A percentile compares a stretch with the other conserved stretches of the same genome.
These are phyloP conservation scores for Acropternis orthonyx DNA, from an alignment of 2,797 vertebrate genomes.

Conservation along the genomic window DNA sequence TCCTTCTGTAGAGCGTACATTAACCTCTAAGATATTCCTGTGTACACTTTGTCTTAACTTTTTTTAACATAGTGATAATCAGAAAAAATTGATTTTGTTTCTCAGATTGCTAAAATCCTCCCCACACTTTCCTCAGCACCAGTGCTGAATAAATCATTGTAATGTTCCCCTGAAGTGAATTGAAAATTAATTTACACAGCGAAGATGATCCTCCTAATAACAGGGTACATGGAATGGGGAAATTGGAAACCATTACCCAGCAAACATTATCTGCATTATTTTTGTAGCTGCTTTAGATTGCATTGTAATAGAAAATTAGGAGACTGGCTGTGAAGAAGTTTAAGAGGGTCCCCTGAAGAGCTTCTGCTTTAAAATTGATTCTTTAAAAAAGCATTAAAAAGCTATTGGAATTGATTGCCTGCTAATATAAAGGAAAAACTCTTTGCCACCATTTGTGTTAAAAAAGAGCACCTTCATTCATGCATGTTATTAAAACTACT, in stretches of 20 bases:
- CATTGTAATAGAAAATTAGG: conserved; percentile 85
- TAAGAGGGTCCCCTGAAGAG: conserved; percentile 82
- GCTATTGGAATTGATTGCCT: conserved; percentile 89
- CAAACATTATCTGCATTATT: conserved; percentile 91
- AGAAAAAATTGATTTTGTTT: conserved; percentile 86
- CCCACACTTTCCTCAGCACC: conserved; percentile 78
- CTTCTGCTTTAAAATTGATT: conserved; percentile 85
- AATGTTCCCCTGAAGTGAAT: conserved; percentile 89
- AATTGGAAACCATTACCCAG: conserved; percentile 92
- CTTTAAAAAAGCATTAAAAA: conserved; percentile 87
- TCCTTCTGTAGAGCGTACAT: neutral
- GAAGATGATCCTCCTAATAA: conserved; percentile 89
- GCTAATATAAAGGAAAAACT: conserved; percentile 85
- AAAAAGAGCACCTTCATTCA: conserved; percentile 84
- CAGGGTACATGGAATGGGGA: conserved; percentile 83
- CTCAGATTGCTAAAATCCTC: conserved; percentile 81
- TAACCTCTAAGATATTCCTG: neutral
- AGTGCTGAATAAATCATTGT: conserved; percentile 86
- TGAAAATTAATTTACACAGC: conserved; percentile 91
- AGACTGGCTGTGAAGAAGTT: conserved; percentile 80
- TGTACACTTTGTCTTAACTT: neutral
- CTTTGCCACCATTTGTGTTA: conserved; percentile 79
- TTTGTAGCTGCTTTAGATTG: conserved; percentile 83
- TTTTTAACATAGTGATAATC: conserved; percentile 68
- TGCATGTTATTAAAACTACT: conserved; percentile 93